These are phyloP conservation scores for Atrichornis clamosus DNA, from an alignment of 2,113 vertebrate genomes.

Conservation along the genomic window DNA sequence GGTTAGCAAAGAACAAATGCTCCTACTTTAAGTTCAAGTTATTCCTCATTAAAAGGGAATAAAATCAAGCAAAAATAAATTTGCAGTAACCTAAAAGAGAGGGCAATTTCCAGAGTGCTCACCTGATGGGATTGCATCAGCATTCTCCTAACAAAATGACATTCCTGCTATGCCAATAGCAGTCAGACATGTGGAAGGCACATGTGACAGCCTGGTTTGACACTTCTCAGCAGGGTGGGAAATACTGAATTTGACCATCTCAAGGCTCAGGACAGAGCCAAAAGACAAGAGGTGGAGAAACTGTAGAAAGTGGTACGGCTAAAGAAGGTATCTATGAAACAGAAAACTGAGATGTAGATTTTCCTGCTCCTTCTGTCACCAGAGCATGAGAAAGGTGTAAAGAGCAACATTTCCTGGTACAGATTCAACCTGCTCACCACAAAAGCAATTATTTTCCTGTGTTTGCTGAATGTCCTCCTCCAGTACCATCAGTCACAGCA, in stretches of 20 bases:
- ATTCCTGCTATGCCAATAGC: accelerated
- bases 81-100: neutral
- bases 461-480: neutral
- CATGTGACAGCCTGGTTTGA: neutral
- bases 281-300: neutral
- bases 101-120: neutral
- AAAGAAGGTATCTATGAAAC: neutral
- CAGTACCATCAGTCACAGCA: neutral
- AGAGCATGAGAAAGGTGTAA: neutral
- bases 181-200: neutral
- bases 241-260: neutral
- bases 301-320: neutral
- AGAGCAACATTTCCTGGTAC: neutral
- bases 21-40: neutral
- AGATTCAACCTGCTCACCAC: neutral
- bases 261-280: neutral
- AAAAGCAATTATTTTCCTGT: neutral
- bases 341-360: accelerated
- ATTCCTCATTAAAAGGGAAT: neutral
- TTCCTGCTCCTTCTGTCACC: neutral
- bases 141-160: neutral
- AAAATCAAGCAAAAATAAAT: neutral
- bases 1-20: neutral
- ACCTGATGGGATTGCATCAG: neutral
- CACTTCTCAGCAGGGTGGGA: neutral